Percentiles rank a stretch among this genome's conserved stretches.
phyloP scores from a whole-genome alignment of 2,113 vertebrate genomes.

The Glaucidium brasilianum region DNA sequence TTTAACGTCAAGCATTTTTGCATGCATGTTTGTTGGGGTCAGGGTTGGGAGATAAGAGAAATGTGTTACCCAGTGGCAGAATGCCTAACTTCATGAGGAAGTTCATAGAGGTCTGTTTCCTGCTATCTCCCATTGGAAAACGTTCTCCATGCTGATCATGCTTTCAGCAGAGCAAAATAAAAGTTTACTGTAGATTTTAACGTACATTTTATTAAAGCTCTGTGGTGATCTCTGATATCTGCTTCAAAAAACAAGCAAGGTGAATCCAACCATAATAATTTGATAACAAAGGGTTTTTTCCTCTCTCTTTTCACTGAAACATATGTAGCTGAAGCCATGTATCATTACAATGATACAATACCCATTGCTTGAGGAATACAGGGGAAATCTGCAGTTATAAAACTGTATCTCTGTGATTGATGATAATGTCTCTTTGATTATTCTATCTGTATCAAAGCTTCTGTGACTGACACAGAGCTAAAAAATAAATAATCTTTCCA shows the following conservation, averaged over 20 bases:
- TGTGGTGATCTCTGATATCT: neutral
- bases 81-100: neutral
- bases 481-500: slow-evolving; percentile 37
- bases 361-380: neutral
- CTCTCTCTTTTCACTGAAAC: neutral
- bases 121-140: neutral
- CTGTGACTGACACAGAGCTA: neutral
- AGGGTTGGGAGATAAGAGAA: neutral
- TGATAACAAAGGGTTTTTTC: neutral
- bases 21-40: neutral
- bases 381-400: neutral
- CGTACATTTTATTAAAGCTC: neutral
- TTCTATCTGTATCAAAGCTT: neutral
- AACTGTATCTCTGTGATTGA: neutral
- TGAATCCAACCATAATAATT: neutral
- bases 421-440: slow-evolving; percentile 23
- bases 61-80: neutral
- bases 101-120: neutral
- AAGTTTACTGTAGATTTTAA: neutral
- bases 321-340: neutral
- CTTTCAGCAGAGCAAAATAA: neutral
- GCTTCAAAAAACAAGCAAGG: neutral
- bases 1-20: neutral
- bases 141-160: neutral
- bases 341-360: neutral